Base-by-base conservation (phyloP, 1,140 invertebrate genomes). In the Odontomachus brunneus region DNA sequence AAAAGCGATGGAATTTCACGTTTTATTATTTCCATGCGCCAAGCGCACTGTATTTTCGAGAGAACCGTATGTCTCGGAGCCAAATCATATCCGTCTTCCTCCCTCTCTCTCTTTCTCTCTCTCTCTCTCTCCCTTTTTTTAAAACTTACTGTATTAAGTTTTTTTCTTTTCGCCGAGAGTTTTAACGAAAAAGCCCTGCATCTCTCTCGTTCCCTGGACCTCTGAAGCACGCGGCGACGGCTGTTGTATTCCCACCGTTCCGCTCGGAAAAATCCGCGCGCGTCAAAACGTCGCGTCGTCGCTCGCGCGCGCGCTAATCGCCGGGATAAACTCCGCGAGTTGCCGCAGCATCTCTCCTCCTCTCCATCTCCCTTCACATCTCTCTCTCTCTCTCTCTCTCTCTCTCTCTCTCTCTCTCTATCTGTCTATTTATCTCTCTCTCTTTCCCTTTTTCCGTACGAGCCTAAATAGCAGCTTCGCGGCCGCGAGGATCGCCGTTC, bases 401-500 rank as follows among this genome's bases (percentile, higher is more conserved):
- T 44, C 38, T 44, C 3, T 44, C 38, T 44, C 3, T 44, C 38
- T 44, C 3, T 44, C 38, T 44, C 3, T 44, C 38, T 44, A 4
- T 44, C 38, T 44, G 0, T 44, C 38, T 44, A 4, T 44, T 7
- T 44, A 4, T 44, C 38, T 44, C n/a, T 17, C 53, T 55, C 53
- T 9, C 19, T 19, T 5, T 53, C 15, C 51, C n/a, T n/a, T 55
- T 19, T 19, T 29, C 44, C 75, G 49, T 51, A 59, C 48, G 51
- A 82, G 73, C 72, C 63, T 83, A 75, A 76, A 83, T 84, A 78
- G 65, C 75, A 84, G 75, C 49, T 29, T 83, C 71, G 75, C 44
- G 49, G 65, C 71, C 24, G 48, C 38, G 17, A 83, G 63, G 55
- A 83, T 83, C 57, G 73, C 72, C 59, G 38, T 44, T 44, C 53